A percentile compares a stretch with the other conserved stretches of the same genome.
These are phyloP conservation scores for Delichon dasypus DNA, from an alignment of 2,797 vertebrate species.

Conservation along the genomic window DNA sequence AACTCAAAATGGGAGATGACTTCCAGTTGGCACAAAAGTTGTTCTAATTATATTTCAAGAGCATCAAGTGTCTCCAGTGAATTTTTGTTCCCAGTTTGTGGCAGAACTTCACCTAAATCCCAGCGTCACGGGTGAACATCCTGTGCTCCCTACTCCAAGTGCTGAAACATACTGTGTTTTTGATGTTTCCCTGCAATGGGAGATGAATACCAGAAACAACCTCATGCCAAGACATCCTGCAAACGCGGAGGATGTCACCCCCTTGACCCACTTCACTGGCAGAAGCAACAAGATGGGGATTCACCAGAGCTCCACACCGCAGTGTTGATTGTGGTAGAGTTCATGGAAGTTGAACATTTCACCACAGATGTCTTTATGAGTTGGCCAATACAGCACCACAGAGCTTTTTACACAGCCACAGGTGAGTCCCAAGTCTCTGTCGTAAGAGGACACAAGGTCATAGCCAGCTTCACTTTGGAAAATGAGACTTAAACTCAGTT, in stretches of 20 bases:
- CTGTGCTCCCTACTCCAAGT: not conserved
- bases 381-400: not conserved
- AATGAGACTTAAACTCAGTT: not conserved
- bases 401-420: not conserved
- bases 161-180: not conserved
- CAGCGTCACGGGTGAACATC: accelerated
- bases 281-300: not conserved
- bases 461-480: not conserved
- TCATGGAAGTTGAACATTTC: not conserved
- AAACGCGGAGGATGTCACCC: not conserved
- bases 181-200: not conserved
- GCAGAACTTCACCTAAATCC: not conserved
- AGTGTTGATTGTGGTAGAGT: not conserved
- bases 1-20: not conserved
- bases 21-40: not conserved
- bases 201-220: not conserved
- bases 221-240: not conserved
- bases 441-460: not conserved
- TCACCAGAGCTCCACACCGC: not conserved
- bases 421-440: not conserved
- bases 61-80: not conserved
- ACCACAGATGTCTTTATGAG: not conserved
- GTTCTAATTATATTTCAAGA: not conserved
- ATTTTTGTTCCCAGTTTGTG: not conserved
- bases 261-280: not conserved